Percentiles rank a stretch among this genome's conserved stretches.
Conservation (phyloP, 2,113 vertebrate species). For the Amblyornis subalaris region DNA sequence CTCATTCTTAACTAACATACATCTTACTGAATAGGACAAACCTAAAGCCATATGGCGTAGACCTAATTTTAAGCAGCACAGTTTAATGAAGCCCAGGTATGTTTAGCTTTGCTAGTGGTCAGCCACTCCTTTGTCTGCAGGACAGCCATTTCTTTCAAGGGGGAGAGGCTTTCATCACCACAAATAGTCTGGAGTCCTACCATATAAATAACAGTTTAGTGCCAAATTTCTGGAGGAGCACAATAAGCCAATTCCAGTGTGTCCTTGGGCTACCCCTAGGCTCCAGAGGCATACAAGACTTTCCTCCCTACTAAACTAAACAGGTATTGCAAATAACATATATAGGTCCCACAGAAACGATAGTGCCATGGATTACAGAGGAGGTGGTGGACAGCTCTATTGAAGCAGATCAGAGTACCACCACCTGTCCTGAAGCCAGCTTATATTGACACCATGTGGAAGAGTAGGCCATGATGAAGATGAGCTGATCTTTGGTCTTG, state of each 20-base stretch:
- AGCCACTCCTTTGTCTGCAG: background rate
- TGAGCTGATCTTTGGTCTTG: background rate
- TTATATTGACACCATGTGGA: fast-evolving
- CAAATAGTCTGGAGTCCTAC: background rate
- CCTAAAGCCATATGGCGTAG: background rate
- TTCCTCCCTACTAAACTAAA: background rate
- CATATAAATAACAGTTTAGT: background rate
- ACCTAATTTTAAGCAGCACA: background rate
- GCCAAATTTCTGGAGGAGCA: background rate
- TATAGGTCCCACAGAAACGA: background rate
- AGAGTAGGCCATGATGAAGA: background rate
- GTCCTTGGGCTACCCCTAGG: background rate
- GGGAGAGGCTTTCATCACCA: background rate
- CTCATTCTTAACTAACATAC: background rate
- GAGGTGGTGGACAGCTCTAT: background rate
- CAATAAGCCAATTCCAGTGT: background rate
- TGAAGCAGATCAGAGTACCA: background rate
- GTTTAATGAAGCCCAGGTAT: background rate
- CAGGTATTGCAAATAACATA: background rate
- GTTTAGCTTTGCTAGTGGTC: background rate
- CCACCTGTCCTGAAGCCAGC: background rate
- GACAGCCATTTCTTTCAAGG: background rate
- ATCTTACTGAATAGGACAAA: background rate
- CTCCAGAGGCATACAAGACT: background rate
- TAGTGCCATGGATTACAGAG: no score